phyloP scores from a whole-genome alignment of 2,797 vertebrate species.

The Semotilus atromaculatus region DNA sequence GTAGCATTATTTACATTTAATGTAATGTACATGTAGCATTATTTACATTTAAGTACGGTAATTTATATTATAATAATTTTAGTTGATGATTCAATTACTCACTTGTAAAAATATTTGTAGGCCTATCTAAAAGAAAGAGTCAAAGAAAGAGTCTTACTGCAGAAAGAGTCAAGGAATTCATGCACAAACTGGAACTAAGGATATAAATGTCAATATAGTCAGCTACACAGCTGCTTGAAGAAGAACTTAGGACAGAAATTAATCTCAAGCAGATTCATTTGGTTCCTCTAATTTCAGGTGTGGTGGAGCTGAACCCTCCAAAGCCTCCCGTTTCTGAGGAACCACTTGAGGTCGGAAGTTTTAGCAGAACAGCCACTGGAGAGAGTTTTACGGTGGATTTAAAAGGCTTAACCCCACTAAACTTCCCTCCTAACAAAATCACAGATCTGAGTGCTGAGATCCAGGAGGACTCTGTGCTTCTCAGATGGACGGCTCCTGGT shows the following conservation, averaged over 20 bases:
- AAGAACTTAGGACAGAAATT: not conserved
- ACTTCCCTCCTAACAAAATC: slow-evolving; percentile 63
- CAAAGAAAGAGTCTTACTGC: too few relatives aligned
- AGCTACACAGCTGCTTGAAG: not conserved
- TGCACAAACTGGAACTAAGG: not conserved
- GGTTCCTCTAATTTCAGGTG: slow-evolving; percentile 50
- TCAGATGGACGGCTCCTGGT: slow-evolving; percentile 75
- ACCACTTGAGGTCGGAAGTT: slow-evolving; percentile 53
- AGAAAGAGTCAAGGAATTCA: not conserved
- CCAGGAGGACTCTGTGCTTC: slow-evolving; percentile 60
- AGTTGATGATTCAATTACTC: not conserved
- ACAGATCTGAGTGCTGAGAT: slow-evolving; percentile 67
- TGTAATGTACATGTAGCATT: too few relatives aligned
- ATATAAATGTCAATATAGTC: not conserved
- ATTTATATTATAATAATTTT: not conserved
- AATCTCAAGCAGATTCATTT: not conserved
- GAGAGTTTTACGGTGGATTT: slow-evolving; percentile 65
- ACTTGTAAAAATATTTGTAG: not conserved
- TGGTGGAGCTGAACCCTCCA: slow-evolving; percentile 70
- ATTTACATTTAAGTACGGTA: too few relatives aligned
- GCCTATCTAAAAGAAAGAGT: too few relatives aligned
- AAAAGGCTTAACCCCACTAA: not conserved
- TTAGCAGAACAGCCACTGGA: slow-evolving; percentile 65
- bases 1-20: too few relatives aligned
- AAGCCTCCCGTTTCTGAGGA: slow-evolving; percentile 44